Evolutionary conservation across 2,113 vertebrate species (phyloP), one percentile per base, ranked within the genome.

Genomic region (Pagrus major): DNA sequence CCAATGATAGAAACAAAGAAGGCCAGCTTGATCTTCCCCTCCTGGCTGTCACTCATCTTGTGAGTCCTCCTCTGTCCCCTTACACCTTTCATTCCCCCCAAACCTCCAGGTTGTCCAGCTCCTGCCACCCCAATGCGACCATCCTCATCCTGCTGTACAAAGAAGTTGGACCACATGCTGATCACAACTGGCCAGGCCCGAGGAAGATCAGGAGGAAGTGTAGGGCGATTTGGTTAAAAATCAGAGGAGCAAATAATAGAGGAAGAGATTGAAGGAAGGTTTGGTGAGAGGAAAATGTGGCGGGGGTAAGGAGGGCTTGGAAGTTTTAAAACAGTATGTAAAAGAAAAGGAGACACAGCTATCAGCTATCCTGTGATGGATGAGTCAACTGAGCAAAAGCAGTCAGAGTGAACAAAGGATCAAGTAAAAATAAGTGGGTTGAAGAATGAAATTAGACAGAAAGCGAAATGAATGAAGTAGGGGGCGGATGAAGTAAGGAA

Each of bases 151-250:
- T 96, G 95, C 88, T 95, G 96, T 76, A 96, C 74, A 68, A 97
- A 95, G 70, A 94, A 96, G 92, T 97, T 97, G 84, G 96, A 95
- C 97, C 97, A 98, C 97, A 98, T 97, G 79, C 92, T 95, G 60
- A 79, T 79, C 76, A 72, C 39, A 46, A 44, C 23, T 9, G 69
- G 25, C 54, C 67, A 49, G 63, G 61, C 58, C 54, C 5, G 0
- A 52, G 29, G 41, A 66, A 33, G 31, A 33, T 8, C 27, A 60
- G n/a, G 42, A 25, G 44, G 37, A 18, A 21, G 56, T 58, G 27
- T 1, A 3, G 55, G 6, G 23, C 18, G 41, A 55, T 42, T 39
- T 10, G 55, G 41, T 61, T 49, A 37, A 52, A 60, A 66, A 33
- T 63, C 33, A 73, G 33, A 27, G 27, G 35, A n/a, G 21, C 11